Percentiles rank a stretch among this genome's conserved stretches.
These are phyloP conservation scores for Diceros bicornis DNA, from an alignment of 2,797 vertebrate species.

Conservation along the genomic window DNA sequence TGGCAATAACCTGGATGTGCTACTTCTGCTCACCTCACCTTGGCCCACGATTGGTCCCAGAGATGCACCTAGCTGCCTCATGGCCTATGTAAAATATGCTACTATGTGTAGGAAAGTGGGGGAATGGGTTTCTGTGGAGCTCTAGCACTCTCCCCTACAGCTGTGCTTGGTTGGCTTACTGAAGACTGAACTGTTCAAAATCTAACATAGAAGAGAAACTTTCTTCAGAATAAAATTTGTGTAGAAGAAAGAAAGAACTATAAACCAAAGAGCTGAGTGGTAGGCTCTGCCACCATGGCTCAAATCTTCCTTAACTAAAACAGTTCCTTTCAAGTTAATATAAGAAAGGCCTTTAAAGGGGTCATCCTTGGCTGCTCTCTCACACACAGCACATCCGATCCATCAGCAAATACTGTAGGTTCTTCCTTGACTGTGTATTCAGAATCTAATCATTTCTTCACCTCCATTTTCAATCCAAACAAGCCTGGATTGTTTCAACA, in stretches of 20 bases:
- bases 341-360: not conserved
- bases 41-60: not conserved
- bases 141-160: too few relatives aligned
- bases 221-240: not conserved
- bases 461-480: not conserved
- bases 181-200: not conserved
- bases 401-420: not conserved
- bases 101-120: not conserved
- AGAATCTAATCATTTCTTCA: not conserved
- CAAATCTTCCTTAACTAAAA: not conserved
- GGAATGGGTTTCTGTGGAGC: not conserved
- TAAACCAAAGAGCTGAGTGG: not conserved
- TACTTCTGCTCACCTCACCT: not conserved
- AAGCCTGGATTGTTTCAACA: not conserved
- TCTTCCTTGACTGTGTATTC: not conserved
- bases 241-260: not conserved
- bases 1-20: too few relatives aligned
- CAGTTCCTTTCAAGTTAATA: not conserved
- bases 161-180: not conserved
- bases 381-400: not conserved
- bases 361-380: not conserved
- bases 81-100: not conserved
- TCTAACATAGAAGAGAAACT: not conserved
- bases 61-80: not conserved
- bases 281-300: not conserved